Percentiles rank a stretch among this genome's conserved stretches.
These are phyloP conservation scores for Drosophila biarmipes DNA, from an alignment of 1,140 invertebrate genomes.

Conservation along the genomic window DNA sequence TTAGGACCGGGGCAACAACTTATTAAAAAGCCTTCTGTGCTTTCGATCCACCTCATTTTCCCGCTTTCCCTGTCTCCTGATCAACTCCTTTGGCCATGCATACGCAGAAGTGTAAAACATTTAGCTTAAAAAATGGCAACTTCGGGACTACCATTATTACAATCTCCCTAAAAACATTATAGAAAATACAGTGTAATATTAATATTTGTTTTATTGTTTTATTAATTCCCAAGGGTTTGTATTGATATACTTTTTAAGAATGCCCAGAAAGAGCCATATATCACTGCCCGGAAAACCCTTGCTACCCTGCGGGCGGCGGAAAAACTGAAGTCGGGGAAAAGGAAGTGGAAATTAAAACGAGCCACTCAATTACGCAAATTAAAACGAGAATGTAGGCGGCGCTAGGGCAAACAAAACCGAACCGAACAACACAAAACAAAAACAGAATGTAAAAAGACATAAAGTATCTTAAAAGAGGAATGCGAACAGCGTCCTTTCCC, in stretches of 20 bases:
- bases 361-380: constrained; percentile 82
- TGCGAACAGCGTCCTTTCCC: constrained; percentile 45
- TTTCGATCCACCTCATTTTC: neutral
- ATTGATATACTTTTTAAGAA: too few relatives aligned
- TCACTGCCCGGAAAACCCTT: neutral
- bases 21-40: constrained; percentile 41
- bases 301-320: constrained; percentile 8
- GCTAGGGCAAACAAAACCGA: constrained; percentile 54
- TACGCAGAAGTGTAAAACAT: too few relatives aligned
- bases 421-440: constrained; percentile 27
- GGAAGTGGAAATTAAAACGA: constrained; percentile 75
- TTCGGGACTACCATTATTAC: neutral
- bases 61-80: neutral
- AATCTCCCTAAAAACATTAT: too few relatives aligned
- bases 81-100: too few relatives aligned
- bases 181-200: too few relatives aligned
- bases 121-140: neutral
- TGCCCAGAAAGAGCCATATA: neutral
- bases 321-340: constrained; percentile 3
- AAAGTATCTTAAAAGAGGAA: constrained; percentile 55
- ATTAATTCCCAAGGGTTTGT: too few relatives aligned
- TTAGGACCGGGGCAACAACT: constrained; percentile 37
- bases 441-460: constrained; percentile 35
- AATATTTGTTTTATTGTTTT: too few relatives aligned
- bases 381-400: constrained; percentile 73